Evolutionary conservation across 2,888 invertebrate species (phyloP).

Genomic region (Tineola bisselliella): DNA sequence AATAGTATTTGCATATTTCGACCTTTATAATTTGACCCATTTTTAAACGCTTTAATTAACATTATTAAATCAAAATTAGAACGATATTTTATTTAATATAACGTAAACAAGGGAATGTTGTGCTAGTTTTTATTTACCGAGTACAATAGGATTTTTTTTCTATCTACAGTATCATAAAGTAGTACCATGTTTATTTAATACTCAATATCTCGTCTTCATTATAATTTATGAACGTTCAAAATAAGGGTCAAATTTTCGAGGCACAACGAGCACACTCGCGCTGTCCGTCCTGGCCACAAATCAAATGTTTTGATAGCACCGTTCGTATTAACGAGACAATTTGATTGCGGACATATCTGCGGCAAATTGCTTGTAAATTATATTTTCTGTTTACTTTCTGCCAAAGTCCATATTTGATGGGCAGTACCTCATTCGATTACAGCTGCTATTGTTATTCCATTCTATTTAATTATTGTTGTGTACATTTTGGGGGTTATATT

Average conservation of each 20-base stretch:
- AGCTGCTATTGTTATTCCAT: conserved; percentile 4
- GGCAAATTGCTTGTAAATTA: conserved; percentile 68
- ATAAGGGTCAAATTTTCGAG: neutral
- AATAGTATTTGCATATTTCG: too few relatives aligned
- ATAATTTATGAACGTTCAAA: neutral
- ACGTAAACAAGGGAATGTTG: too few relatives aligned
- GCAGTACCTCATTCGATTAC: conserved; percentile 17
- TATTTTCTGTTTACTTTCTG: conserved; percentile 68
- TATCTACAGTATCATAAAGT: too few relatives aligned
- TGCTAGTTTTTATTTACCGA: too few relatives aligned
- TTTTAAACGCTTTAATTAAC: too few relatives aligned
- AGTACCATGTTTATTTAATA: too few relatives aligned
- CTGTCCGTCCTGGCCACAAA: conserved; percentile 44
- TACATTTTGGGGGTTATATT: neutral
- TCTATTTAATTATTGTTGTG: neutral
- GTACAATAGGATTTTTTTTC: too few relatives aligned
- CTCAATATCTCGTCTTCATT: too few relatives aligned
- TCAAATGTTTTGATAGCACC: conserved; percentile 69
- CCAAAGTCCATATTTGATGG: conserved; percentile 57
- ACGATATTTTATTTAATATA: too few relatives aligned
- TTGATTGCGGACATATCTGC: conserved; percentile 68
- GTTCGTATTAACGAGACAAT: conserved; percentile 66
- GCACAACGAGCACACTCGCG: neutral
- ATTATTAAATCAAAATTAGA: too few relatives aligned
- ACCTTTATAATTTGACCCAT: too few relatives aligned